Evolutionary conservation across 2,113 vertebrate genomes (phyloP), one percentile per base, ranked within the genome.

Genomic region (Sinocyclocheilus anshuiensis): DNA sequence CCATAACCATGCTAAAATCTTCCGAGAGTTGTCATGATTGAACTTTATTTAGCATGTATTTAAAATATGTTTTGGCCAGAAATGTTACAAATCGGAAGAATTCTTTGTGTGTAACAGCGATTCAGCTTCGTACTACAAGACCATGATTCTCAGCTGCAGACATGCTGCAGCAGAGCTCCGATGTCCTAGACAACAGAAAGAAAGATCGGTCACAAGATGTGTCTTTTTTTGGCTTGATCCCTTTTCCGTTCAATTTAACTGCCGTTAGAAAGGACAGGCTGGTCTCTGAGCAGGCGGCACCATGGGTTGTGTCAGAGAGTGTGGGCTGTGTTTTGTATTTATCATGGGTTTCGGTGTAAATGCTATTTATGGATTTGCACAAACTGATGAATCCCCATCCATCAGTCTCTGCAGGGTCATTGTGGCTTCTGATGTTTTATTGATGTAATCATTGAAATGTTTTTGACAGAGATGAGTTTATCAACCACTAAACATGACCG

Each of bases 171-270:
- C 1, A 22, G 20, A 22, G 24, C 76, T 78, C 26, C 6, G 50
- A 33, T 57, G 55, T 79, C 33, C 20, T 39, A 78, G 53, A 78
- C 26, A 59, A n/a, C 33, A 79, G 77, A 79, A 55, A 20, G 50
- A 42, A 72, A 22, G 69, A 42, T 22, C 26, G 72, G 20, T 75
- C 72, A 75, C 42, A 45, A 75, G 22, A 75, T 15, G 22, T 11
- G 39, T 75, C 72, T 75, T 75, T 78, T 59, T 78, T 78, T 15
- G 20, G 50, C 76, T 77, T 77, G 16, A 77, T 79, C 6, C 10
- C 29, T 65, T n/a, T 67, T 81, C 36, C 6, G n/a, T 48, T 45
- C 36, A 63, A 65, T 80, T 80, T 45, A 61, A 80, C 12, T 7
- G 20, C 6, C 6, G 12, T 63, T 39, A 80, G 7, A n/a, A 81